A percentile compares a stretch with the other conserved stretches of the same genome.
phyloP scores from a whole-genome alignment of 1,140 invertebrate species.

The Aplysia californica region DNA sequence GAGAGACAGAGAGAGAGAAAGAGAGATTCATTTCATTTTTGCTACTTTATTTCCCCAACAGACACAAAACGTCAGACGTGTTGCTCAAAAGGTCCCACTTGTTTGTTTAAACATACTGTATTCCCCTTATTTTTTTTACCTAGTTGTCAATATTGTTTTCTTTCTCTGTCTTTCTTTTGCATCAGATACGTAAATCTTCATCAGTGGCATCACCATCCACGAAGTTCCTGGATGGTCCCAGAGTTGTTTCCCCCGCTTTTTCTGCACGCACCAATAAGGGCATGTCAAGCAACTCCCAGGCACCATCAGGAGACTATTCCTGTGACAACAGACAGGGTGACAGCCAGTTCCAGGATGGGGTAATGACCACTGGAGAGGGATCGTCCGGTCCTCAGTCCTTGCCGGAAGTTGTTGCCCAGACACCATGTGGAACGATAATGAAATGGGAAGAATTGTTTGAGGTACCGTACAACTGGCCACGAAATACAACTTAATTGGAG shows the following conservation, averaged over 20 bases:
- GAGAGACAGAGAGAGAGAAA: too few species aligned
- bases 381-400: slow-evolving; percentile 11
- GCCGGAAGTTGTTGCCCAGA: slow-evolving; percentile 57
- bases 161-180: too few species aligned
- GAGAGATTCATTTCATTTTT: too few species aligned
- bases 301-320: not conserved
- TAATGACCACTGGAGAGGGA: not conserved
- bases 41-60: too few species aligned
- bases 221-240: not conserved
- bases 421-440: slow-evolving; percentile 57
- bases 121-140: too few species aligned
- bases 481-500: too few species aligned
- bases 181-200: slow-evolving; percentile 50
- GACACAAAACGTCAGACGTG: too few species aligned
- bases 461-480: too few species aligned
- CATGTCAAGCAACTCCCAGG: not conserved
- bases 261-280: not conserved
- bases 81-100: too few species aligned
- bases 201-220: slow-evolving; percentile 43
- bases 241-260: slow-evolving; percentile 22
- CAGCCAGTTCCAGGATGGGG: not conserved
- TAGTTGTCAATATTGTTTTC: too few species aligned
- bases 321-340: not conserved
- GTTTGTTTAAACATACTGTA: too few species aligned
- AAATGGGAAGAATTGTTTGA: slow-evolving; percentile 61